phyloP scores from a whole-genome alignment of 2,797 vertebrate genomes.

The Neoniphon sammara region DNA sequence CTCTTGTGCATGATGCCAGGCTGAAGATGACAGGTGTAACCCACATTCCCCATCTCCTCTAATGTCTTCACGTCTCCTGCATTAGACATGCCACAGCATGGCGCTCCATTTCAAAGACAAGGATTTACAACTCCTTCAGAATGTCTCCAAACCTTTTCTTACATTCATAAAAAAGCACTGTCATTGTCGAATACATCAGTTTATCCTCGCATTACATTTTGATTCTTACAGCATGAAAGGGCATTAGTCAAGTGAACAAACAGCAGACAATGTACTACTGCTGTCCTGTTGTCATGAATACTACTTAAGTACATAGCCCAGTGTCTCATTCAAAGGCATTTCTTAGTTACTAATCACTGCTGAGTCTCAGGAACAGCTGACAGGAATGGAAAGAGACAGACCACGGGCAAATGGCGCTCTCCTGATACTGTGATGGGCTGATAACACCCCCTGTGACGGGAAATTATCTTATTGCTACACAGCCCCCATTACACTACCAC shows the following conservation, averaged over 20 bases:
- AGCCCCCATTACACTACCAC: constrained; percentile 49
- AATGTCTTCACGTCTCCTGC: constrained; percentile 54
- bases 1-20: constrained; percentile 34
- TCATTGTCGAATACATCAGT: constrained; percentile 32
- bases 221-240: constrained; percentile 56
- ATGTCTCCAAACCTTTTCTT: constrained; percentile 10
- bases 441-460: constrained; percentile 65
- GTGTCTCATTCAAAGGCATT: constrained; percentile 46
- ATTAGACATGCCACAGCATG: constrained; percentile 55
- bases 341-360: constrained; percentile 64
- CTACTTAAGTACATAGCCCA: constrained; percentile 33
- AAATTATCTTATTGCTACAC: constrained; percentile 68
- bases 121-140: constrained; percentile 50
- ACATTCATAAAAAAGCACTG: constrained; percentile 37
- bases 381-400: constrained; percentile 51
- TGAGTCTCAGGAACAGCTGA: constrained; percentile 49
- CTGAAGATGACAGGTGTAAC: constrained; percentile 65
- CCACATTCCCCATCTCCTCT: constrained; percentile 59
- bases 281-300: constrained; percentile 49
- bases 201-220: constrained; percentile 50
- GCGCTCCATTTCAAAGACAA: constrained; percentile 43
- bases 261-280: constrained; percentile 43
- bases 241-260: constrained; percentile 63
- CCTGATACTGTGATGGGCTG: constrained; percentile 50
- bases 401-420: constrained; percentile 12